Evolutionary conservation across 2,113 vertebrate species (phyloP).

Genomic region (Hypanus sabinus): DNA sequence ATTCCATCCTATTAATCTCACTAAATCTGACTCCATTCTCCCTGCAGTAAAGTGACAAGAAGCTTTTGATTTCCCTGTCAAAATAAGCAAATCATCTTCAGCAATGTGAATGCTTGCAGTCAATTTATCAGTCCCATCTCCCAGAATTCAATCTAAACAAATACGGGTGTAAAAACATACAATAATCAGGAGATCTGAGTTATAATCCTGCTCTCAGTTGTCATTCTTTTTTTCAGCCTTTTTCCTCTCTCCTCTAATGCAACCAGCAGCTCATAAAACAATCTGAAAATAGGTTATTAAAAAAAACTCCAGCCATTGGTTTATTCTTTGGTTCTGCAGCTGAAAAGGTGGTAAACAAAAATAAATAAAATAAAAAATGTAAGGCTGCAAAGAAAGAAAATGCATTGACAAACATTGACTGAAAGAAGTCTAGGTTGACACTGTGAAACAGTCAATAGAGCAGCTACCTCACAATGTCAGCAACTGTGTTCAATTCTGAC

Average conservation of each 20-base stretch:
- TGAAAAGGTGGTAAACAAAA: not conserved
- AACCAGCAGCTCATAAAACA: not conserved
- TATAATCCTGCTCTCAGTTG: not conserved
- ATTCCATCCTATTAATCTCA: not conserved
- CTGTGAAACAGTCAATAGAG: too few species aligned
- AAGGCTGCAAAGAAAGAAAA: not conserved
- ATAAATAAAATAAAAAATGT: not conserved
- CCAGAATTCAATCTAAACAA: slow-evolving; percentile 6
- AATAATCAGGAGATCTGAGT: not conserved
- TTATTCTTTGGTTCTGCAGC: not conserved
- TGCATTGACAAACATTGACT: not conserved
- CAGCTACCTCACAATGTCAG: too few species aligned
- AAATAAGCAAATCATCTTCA: not conserved
- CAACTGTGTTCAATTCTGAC: too few species aligned
- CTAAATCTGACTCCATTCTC: not conserved
- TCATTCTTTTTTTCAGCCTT: not conserved
- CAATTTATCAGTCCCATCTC: not conserved
- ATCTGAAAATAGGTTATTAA: not conserved
- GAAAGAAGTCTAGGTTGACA: too few species aligned
- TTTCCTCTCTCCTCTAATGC: not conserved
- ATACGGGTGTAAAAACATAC: not conserved
- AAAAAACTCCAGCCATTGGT: not conserved
- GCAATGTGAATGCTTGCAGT: not conserved
- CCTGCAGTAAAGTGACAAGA: not conserved
- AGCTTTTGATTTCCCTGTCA: not conserved